Percentiles rank a stretch among this genome's conserved stretches.
Evolutionary conservation across 2,888 invertebrate species (phyloP).

Genomic region (Papilio elwesi): DNA sequence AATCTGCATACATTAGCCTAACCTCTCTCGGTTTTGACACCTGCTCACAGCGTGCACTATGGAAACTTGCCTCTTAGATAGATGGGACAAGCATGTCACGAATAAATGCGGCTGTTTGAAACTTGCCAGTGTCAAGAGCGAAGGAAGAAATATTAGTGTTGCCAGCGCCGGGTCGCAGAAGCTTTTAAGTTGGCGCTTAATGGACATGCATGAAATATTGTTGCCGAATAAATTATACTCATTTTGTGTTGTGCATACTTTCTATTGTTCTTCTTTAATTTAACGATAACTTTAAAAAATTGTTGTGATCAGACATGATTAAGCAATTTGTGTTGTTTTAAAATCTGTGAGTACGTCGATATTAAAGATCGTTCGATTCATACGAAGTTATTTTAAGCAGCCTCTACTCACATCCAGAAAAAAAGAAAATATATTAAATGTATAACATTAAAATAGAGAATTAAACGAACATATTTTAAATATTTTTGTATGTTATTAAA

Average conservation of each 20-base stretch:
- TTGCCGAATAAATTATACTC: conserved; percentile 34
- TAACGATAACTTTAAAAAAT: not conserved
- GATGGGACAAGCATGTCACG: conserved; percentile 77
- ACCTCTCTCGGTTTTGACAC: conserved; percentile 82
- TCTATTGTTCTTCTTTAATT: not conserved
- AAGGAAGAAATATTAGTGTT: conserved; percentile 49
- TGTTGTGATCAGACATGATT: not conserved
- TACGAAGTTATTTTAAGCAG: no score
- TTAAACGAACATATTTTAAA: no score
- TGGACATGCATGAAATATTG: conserved; percentile 39
- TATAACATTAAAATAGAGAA: no score
- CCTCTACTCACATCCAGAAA: no score
- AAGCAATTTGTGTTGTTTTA: not conserved
- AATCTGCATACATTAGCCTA: conserved; percentile 83
- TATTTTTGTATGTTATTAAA: no score
- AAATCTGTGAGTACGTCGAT: not conserved
- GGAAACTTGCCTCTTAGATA: conserved; percentile 67
- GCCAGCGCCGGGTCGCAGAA: conserved; percentile 26
- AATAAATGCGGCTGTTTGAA: conserved; percentile 68
- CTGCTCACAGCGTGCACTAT: conserved; percentile 68
- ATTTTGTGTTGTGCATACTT: conserved; percentile 17
- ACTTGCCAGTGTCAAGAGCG: conserved; percentile 59
- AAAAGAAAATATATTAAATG: no score
- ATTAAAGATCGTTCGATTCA: no score
- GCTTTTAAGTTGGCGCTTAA: conserved; percentile 44